Percentiles rank a stretch among this genome's conserved stretches.
These are phyloP conservation scores for Cydia fagiglandana DNA, from an alignment of 1,140 invertebrate genomes.

Conservation along the genomic window DNA sequence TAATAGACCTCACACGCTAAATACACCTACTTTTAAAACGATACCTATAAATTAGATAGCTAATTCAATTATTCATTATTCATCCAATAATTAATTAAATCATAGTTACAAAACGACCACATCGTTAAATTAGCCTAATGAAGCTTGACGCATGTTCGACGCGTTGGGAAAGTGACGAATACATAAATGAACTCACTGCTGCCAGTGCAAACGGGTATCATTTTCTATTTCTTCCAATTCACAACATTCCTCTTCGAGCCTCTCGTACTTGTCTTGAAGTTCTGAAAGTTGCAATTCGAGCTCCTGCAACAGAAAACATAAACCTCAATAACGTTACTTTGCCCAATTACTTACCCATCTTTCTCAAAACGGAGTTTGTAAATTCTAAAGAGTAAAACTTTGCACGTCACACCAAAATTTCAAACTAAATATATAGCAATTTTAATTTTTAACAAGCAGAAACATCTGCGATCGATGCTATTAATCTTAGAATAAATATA, in stretches of 20 bases:
- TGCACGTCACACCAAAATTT: too few species aligned
- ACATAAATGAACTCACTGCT: constrained; percentile 73
- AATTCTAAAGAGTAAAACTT: constrained; percentile 17
- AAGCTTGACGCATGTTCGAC: neutral
- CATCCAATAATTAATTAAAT: constrained; percentile 23
- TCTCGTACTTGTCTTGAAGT: constrained; percentile 80
- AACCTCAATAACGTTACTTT: neutral
- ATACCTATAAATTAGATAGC: neutral
- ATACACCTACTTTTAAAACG: too few species aligned
- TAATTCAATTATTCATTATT: constrained; percentile 18
- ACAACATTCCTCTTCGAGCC: constrained; percentile 83
- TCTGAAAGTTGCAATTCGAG: constrained; percentile 78
- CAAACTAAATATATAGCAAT: too few species aligned
- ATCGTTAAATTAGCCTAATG: constrained; percentile 19
- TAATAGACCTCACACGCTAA: too few species aligned
- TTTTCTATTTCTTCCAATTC: constrained; percentile 86
- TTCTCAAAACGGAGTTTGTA: neutral
- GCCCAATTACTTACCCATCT: too few species aligned
- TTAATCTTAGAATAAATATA: too few species aligned
- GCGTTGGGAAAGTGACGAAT: constrained; percentile 11
- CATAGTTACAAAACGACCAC: neutral
- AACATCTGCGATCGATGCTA: too few species aligned
- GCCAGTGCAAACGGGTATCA: constrained; percentile 82
- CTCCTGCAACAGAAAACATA: constrained; percentile 68
- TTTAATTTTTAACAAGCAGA: too few species aligned